These are phyloP conservation scores for Microchrysa polita DNA, from an alignment of 2,888 invertebrate species.

Conservation along the genomic window DNA sequence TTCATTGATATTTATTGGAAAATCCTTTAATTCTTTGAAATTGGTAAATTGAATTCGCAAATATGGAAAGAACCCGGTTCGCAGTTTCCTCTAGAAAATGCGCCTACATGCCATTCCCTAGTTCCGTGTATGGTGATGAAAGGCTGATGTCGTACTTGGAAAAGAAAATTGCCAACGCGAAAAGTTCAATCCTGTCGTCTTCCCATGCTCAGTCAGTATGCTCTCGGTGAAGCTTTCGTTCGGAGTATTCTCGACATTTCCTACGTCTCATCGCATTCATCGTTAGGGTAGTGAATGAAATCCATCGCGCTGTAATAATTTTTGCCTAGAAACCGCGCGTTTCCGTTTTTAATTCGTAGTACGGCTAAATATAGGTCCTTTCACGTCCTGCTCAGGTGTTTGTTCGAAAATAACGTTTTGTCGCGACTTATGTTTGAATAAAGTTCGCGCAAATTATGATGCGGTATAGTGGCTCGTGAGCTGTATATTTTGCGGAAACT, in stretches of 20 bases:
- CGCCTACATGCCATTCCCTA: neutral
- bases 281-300: constrained; percentile 37
- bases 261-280: constrained; percentile 28
- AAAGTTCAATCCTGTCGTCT: constrained; percentile 37
- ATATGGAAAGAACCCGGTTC: no score
- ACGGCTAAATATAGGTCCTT: constrained; percentile 28
- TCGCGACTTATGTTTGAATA: constrained; percentile 25
- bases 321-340: neutral
- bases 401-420: neutral
- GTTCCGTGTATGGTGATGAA: neutral
- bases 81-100: constrained; percentile 5
- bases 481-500: neutral
- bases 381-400: neutral
- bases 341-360: constrained; percentile 23
- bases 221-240: constrained; percentile 25
- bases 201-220: constrained; percentile 12
- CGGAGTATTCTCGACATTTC: constrained; percentile 26
- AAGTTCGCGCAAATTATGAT: neutral
- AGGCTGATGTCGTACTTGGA: constrained; percentile 39
- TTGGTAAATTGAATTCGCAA: no score
- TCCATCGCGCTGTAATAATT: constrained; percentile 2
- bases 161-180: constrained; percentile 45
- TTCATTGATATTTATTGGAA: no score
- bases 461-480: neutral
- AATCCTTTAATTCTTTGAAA: no score